phyloP scores from a whole-genome alignment of 2,113 vertebrate species.

The Corvus hawaiiensis region DNA sequence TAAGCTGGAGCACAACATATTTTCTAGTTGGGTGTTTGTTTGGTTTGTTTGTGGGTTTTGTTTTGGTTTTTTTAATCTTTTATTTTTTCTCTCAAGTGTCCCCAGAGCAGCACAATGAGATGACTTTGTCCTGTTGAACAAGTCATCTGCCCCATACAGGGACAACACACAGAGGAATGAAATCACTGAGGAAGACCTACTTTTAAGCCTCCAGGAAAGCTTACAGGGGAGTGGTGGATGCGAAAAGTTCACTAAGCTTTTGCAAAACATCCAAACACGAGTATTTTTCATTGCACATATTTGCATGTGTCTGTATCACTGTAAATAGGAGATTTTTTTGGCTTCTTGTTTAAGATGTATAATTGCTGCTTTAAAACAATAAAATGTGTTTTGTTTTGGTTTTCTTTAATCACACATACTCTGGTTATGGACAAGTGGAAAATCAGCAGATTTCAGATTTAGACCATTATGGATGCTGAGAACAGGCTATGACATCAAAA shows the following conservation, averaged over 20 bases:
- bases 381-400: neutral
- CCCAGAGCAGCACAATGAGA: neutral
- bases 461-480: neutral
- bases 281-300: neutral
- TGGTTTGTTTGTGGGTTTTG: neutral
- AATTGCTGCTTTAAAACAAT: neutral
- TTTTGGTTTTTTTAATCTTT: neutral
- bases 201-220: neutral
- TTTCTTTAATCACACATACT: neutral
- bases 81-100: neutral
- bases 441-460: neutral
- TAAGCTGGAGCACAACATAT: neutral
- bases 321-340: neutral
- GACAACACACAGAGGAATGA: neutral
- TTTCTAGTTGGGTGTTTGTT: neutral
- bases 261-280: neutral
- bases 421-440: neutral
- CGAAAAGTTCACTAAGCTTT: neutral
- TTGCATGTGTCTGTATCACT: neutral
- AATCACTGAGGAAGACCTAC: neutral
- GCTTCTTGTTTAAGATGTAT: neutral
- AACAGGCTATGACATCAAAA: neutral
- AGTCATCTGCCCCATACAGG: fast-evolving
- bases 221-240: neutral
- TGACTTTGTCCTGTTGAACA: neutral